Base-by-base conservation (phyloP, 2,797 vertebrate genomes). In the Glyptemys insculpta region DNA sequence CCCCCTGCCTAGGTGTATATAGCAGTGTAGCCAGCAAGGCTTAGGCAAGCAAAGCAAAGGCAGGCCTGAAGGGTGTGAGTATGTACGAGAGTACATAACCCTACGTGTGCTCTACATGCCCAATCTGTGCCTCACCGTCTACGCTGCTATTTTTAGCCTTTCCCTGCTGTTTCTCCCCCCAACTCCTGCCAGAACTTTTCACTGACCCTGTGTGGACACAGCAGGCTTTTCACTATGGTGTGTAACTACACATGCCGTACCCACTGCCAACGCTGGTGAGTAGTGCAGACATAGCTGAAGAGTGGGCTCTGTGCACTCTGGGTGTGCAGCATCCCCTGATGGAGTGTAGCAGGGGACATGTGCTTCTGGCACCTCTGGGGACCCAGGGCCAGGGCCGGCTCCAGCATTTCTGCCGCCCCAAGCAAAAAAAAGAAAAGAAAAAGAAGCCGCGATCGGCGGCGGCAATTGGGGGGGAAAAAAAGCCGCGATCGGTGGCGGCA, bases 291-390 rank as follows among this genome's bases (percentile, higher is more conserved):
- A 37, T 12, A 37, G 65, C 18, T 6, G 44, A 76, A 47, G 74
- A 31, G n/a, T 94, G 83, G 76, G 57, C 2, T 53, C 34, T 34
- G 6, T 47, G 56, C 25, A 29, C n/a, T 44, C 29, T 27, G 12
- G 2, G 10, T 16, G 7, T 18, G 29, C 5, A 82, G 12, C 50
- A 78, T 0, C 3, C 88, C 5, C 50, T 78, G 78, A 37, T 15
- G 47, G 4, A n/a, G 12, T n/a, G 21, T 65, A 65, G 12, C 7
- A 25, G 23, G 12, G 15, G 23, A 5, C 25, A 3, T 18, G 9
- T 15, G 47, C 31, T 25, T 14, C 23, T 34, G 23, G 88, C 62
- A 78, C 2, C 2, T 0, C 0, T 34, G 29, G 31, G 7, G 1
- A 5, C 83, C n/a, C 49, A 83, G 34, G 12, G 5, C 41, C 41